Conservation (phyloP, 1,140 invertebrate genomes). For the Tetragnatha versicolor region DNA sequence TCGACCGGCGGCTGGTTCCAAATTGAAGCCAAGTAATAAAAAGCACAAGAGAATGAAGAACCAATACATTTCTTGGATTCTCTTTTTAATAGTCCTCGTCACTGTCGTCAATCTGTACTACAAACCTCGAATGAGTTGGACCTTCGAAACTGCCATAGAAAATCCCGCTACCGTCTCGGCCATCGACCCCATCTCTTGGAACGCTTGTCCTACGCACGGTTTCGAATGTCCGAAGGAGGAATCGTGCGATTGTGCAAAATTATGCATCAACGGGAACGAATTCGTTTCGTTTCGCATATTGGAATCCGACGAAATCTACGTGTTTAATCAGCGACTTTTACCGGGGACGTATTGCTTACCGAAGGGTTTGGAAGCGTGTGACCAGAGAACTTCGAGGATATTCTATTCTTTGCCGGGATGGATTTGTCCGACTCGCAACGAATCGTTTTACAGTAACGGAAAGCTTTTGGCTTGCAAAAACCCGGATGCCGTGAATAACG, state of each 20-base stretch:
- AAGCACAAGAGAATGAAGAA: background rate
- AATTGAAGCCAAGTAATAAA: background rate
- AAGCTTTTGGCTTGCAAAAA: background rate
- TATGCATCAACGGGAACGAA: background rate
- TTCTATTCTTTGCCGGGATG: slow-evolving; percentile 8
- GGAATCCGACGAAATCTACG: background rate
- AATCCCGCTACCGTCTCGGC: background rate
- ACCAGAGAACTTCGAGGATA: background rate
- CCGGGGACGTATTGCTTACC: background rate
- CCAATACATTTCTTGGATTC: slow-evolving; percentile 1
- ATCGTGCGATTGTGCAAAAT: background rate
- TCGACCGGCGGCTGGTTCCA: background rate
- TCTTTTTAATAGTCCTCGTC: background rate
- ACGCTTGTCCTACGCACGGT: background rate
- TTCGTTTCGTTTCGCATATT: background rate
- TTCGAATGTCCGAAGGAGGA: background rate
- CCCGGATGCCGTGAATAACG: background rate
- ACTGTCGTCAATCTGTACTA: background rate
- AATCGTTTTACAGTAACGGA: background rate
- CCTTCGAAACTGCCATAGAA: background rate
- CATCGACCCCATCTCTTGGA: no score
- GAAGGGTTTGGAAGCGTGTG: background rate
- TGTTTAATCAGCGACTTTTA: background rate
- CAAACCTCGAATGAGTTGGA: background rate
- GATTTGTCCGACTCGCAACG: background rate